Evolutionary conservation across 2,888 invertebrate genomes (phyloP).

Genomic region (Apamea sordens): DNA sequence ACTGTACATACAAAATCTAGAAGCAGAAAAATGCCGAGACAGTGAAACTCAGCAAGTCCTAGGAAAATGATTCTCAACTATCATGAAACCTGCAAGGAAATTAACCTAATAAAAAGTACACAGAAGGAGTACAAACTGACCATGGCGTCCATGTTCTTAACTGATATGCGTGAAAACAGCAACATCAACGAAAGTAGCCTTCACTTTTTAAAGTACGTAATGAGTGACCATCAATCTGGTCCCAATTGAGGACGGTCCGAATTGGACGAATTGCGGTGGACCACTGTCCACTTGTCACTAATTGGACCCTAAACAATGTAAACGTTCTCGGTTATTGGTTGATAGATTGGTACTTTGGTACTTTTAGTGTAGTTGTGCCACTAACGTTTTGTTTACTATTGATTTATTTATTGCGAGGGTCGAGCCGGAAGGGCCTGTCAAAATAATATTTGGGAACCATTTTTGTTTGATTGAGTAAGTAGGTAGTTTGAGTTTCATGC

Average conservation of each 20-base stretch:
- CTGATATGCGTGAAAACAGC: conserved; percentile 27
- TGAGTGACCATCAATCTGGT: conserved; percentile 76
- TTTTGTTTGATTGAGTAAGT: conserved; percentile 56
- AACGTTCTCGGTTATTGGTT: conserved; percentile 72
- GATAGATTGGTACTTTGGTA: conserved; percentile 75
- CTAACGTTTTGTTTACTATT: conserved; percentile 58
- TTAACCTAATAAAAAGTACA: neutral
- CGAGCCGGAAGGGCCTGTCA: conserved; percentile 61
- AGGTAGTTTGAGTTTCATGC: neutral
- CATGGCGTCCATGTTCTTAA: neutral
- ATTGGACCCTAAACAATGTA: conserved; percentile 72
- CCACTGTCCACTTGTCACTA: conserved; percentile 80
- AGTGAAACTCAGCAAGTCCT: neutral
- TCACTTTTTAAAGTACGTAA: conserved; percentile 57
- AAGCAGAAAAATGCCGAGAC: neutral
- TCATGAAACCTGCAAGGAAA: neutral
- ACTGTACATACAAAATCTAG: neutral
- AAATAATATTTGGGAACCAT: conserved; percentile 60
- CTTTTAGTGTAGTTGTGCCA: conserved; percentile 53
- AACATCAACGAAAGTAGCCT: conserved; percentile 5
- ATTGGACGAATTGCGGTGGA: conserved; percentile 70
- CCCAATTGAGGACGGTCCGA: conserved; percentile 70
- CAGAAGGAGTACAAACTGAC: neutral
- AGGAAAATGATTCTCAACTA: neutral
- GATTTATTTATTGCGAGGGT: conserved; percentile 62